Percentiles rank a stretch among this genome's conserved stretches.
phyloP scores from a whole-genome alignment of 2,888 invertebrate species.

The Cinara cedri region DNA sequence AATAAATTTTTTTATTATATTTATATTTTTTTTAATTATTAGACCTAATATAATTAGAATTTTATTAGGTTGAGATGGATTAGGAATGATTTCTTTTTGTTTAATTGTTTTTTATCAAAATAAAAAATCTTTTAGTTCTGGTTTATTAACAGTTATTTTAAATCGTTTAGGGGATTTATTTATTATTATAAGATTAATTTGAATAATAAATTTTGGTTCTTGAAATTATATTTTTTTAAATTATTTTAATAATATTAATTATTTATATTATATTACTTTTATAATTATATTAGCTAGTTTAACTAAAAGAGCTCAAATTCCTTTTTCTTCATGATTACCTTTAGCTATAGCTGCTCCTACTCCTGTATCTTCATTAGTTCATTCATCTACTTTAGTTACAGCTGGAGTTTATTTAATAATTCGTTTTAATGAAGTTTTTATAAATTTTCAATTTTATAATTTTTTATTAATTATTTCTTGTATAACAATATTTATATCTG shows the following conservation, averaged over 20 bases:
- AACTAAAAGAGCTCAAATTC: slow-evolving; percentile 78
- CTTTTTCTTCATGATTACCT: slow-evolving; percentile 78
- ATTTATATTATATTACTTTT: slow-evolving; percentile 11
- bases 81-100: slow-evolving; percentile 76
- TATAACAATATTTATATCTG: slow-evolving; percentile 34
- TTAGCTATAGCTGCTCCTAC: slow-evolving; percentile 80
- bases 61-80: slow-evolving; percentile 76
- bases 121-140: slow-evolving; percentile 72
- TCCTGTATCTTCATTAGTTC: slow-evolving; percentile 77
- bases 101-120: slow-evolving; percentile 77
- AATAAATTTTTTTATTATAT: slow-evolving; percentile 71
- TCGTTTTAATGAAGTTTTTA: slow-evolving; percentile 70
- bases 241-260: slow-evolving; percentile 6
- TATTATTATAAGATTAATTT: slow-evolving; percentile 67
- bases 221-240: slow-evolving; percentile 63
- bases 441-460: slow-evolving; percentile 61
- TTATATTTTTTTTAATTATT: slow-evolving; percentile 73
- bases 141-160: slow-evolving; percentile 71
- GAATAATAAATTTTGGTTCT: slow-evolving; percentile 66
- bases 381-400: slow-evolving; percentile 80
- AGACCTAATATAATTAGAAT: slow-evolving; percentile 74
- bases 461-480: slow-evolving; percentile 59
- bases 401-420: slow-evolving; percentile 77
- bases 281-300: not conserved
- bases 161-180: slow-evolving; percentile 69